Percentiles rank a stretch among this genome's conserved stretches.
These are phyloP conservation scores for Myopa testacea DNA, from an alignment of 2,888 invertebrate genomes.

Conservation along the genomic window DNA sequence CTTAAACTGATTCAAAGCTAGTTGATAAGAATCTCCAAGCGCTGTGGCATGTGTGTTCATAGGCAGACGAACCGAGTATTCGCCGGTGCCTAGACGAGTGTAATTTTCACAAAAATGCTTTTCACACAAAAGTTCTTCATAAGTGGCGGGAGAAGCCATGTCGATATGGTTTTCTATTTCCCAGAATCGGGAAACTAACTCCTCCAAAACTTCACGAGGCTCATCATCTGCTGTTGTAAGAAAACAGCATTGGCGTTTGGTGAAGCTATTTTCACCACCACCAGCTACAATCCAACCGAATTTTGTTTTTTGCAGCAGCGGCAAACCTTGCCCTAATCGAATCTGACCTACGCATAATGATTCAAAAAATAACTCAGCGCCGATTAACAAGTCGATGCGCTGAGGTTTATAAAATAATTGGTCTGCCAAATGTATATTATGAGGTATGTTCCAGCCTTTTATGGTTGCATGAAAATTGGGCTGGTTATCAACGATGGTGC, in stretches of 20 bases:
- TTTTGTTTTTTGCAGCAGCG: conserved; percentile 36
- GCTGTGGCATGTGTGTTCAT: background rate
- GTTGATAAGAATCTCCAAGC: conserved; percentile 40
- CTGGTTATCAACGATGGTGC: conserved; percentile 40
- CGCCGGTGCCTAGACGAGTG: conserved; percentile 37
- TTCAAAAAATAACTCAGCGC: conserved; percentile 46
- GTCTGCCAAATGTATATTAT: conserved; percentile 26
- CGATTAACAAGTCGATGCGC: conserved; percentile 31
- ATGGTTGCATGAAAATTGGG: conserved; percentile 38
- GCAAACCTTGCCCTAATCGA: conserved; percentile 39
- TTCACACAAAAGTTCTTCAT: too few relatives aligned
- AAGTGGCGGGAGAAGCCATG: conserved; percentile 16
- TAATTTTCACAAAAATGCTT: conserved; percentile 38
- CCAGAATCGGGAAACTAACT: conserved; percentile 4
- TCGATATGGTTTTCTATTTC: conserved; percentile 21
- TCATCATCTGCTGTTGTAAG: background rate
- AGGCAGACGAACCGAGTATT: conserved; percentile 40
- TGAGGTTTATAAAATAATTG: conserved; percentile 37
- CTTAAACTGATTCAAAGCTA: background rate
- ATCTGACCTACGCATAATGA: conserved; percentile 46
- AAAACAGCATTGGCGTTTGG: background rate
- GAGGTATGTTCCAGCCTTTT: conserved; percentile 41
- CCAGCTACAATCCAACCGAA: conserved; percentile 37
- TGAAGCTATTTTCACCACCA: background rate
- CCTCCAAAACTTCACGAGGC: too few relatives aligned